Evolutionary conservation across 1,140 invertebrate genomes (phyloP), one percentile per base, ranked within the genome.

Genomic region (Drosophila gunungcola): DNA sequence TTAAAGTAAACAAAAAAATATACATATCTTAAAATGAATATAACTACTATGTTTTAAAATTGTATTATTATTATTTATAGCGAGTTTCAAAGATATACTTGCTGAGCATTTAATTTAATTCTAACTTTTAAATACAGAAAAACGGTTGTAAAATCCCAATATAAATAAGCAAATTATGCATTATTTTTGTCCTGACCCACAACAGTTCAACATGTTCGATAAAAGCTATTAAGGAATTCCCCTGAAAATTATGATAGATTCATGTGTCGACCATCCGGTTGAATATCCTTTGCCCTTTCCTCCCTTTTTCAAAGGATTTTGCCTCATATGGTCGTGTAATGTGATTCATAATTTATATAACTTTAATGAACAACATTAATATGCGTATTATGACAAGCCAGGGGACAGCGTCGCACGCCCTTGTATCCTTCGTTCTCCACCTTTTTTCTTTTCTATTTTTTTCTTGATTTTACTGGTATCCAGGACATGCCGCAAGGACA

Each of bases 301-400:
- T n/a, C 11, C 12, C 21, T 3, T 29, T 41, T 12, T 36, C 10
- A 46, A 42, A 46, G 45, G 70, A 62, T 62, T 69, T 48, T 58
- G 43, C 25, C 45, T 80, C 63, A 80, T 79, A 57, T 70, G 69
- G 53, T 61, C 77, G 48, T 80, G 77, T 84, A 55, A 77, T 69
- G 69, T 72, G 84, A 89, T 83, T 89, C 74, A 88, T 88, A 84
- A 88, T 89, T 88, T 89, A 88, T 89, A 84, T 73, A 79, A 88
- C 76, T 89, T 88, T 88, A 88, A 88, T 89, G 84, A 88, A 88
- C 72, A 89, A 62, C 83, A 88, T 89, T 84, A 89, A 89, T 89
- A 88, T 89, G 84, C 82, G 64, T 78, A 86, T 78, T 85, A 75
- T 78, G 83, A 75, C 82, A 78, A 75, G 52, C 58, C 70, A 51